Conservation (phyloP, 2,113 vertebrate genomes). For the Sander lucioperca region DNA sequence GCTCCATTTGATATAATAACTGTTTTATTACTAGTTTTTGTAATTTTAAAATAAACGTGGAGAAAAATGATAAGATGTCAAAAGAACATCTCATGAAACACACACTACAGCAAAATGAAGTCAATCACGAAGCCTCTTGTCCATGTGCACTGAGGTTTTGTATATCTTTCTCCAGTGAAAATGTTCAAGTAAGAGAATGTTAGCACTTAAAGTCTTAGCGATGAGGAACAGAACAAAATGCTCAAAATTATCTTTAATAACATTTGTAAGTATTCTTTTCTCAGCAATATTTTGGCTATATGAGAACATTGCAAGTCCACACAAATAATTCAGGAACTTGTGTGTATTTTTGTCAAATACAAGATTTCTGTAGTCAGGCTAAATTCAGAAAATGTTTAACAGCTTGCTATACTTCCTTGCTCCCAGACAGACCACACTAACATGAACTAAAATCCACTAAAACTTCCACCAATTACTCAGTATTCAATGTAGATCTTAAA, state of each 20-base stretch:
- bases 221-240: not conserved
- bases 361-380: not conserved
- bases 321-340: constrained; percentile 3
- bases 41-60: constrained; percentile 12
- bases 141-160: constrained; percentile 18
- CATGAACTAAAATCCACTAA: not conserved
- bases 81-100: constrained; percentile 26
- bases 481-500: not conserved
- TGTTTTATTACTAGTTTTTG: constrained; percentile 4
- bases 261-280: not conserved
- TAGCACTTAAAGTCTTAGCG: not conserved
- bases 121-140: constrained; percentile 45
- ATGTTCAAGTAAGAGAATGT: not conserved
- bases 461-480: not conserved
- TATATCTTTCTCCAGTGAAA: not conserved
- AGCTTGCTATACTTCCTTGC: not conserved
- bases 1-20: constrained; percentile 32
- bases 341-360: not conserved
- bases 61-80: constrained; percentile 19
- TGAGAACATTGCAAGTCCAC: not conserved
- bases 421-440: not conserved
- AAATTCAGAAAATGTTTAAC: not conserved
- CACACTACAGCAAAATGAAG: not conserved
- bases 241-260: not conserved
- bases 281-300: not conserved